phyloP scores from a whole-genome alignment of 1,140 invertebrate genomes.

The Colletes latitarsis region DNA sequence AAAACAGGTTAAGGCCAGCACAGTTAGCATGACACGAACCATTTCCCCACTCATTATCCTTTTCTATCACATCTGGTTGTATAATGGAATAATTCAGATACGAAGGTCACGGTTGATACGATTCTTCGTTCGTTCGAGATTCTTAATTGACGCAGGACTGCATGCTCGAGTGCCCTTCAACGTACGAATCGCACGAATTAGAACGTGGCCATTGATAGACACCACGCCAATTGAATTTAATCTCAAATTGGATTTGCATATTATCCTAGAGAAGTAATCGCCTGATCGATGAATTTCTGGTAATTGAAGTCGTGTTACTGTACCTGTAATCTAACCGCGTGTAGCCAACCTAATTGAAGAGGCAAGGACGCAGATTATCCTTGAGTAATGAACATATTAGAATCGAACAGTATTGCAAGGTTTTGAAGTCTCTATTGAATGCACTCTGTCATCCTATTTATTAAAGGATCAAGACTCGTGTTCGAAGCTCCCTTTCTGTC shows the following conservation, averaged over 20 bases:
- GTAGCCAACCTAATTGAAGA: slow-evolving; percentile 11
- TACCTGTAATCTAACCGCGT: slow-evolving; percentile 25
- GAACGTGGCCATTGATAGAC: slow-evolving; percentile 28
- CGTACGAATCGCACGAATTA: slow-evolving; percentile 14
- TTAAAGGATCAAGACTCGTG: too few species aligned
- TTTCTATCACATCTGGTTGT: not conserved
- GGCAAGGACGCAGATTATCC: slow-evolving; percentile 16
- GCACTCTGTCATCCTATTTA: too few species aligned
- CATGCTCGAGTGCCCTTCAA: not conserved
- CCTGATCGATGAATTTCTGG: slow-evolving; percentile 35
- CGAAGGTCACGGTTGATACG: not conserved
- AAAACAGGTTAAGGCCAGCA: slow-evolving; percentile 23
- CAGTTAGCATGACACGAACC: not conserved
- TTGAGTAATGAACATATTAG: not conserved
- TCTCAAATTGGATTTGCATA: slow-evolving; percentile 42
- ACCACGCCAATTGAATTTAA: slow-evolving; percentile 25
- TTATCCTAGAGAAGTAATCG: slow-evolving; percentile 45
- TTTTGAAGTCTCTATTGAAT: too few species aligned
- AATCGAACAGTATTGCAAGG: not conserved
- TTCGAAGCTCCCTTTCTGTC: too few species aligned
- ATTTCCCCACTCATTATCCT: slow-evolving; percentile 14
- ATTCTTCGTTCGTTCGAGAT: not conserved
- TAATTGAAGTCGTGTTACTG: slow-evolving; percentile 40
- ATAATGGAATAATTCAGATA: not conserved
- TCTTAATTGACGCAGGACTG: not conserved